Base-by-base conservation (phyloP, 1,140 invertebrate species). In the Anastrepha ludens region DNA sequence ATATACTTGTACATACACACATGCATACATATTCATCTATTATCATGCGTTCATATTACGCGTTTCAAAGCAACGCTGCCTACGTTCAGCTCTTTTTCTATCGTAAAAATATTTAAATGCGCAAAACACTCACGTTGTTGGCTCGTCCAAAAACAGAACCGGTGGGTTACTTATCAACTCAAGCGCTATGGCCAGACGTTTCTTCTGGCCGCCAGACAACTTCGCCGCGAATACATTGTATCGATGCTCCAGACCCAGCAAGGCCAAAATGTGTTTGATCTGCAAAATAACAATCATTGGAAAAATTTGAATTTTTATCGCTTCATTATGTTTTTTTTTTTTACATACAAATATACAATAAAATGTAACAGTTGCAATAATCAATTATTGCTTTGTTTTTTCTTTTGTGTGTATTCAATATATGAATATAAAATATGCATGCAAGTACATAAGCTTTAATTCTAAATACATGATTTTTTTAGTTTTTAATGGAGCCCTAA, bases 61-160 rank as follows among this genome's bases (percentile, higher is more conserved):
- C 29, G 29, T 29, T 29, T 29, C 29, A 29, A 29, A 29, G 29
- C 29, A 29, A 29, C 29, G 29, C 29, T 29, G 29, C 0, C 29
- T 29, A 29, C 29, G 29, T 29, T 29, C 29, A 29, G 29, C 29
- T 29, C 29, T 29, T 29, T 29, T 29, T 29, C 29, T 29, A 29
- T 29, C 29, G 29, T 29, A 29, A 29, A 29, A 29, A 29, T 29
- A 29, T 29, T 29, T 29, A 29, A 29, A 29, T 29, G 29, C 29
- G 29, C 29, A 29, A 29, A 29, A 29, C 29, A 94, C 94, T 95
- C 93, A 98, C 97, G 97, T 98, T 6, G 98, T 99, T 65, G 98
- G 98, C 93, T 99, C 98, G 92, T 99, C 98, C 90, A 99, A 96
- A 94, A 98, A 98, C 94, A 99, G 96, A 9, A 98, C 95, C 5